These are phyloP conservation scores for Sus scrofa DNA, from an alignment of 2,113 vertebrate genomes.

Conservation along the genomic window T2T-Sscrofa CM000814.6:120234501-120235000, in stretches of 20 bases:
- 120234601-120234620: background rate
- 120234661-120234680: background rate
- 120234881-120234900: background rate
- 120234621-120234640: background rate
- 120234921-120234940: background rate
- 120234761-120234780: background rate
- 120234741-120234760: background rate
- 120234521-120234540: background rate
- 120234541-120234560: background rate
- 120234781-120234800: background rate
- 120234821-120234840: background rate
- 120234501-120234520: background rate
- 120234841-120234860: background rate
- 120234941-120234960: background rate
- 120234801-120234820: background rate
- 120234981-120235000: slow-evolving; percentile 18
- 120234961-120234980: background rate
- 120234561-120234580: background rate
- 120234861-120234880: background rate
- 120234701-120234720: background rate
- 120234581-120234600: background rate
- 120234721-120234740: background rate
- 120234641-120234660: background rate
- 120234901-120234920: background rate
- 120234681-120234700: background rate